Conservation (phyloP, 2,888 invertebrate genomes). For the Norana najaformis region DNA sequence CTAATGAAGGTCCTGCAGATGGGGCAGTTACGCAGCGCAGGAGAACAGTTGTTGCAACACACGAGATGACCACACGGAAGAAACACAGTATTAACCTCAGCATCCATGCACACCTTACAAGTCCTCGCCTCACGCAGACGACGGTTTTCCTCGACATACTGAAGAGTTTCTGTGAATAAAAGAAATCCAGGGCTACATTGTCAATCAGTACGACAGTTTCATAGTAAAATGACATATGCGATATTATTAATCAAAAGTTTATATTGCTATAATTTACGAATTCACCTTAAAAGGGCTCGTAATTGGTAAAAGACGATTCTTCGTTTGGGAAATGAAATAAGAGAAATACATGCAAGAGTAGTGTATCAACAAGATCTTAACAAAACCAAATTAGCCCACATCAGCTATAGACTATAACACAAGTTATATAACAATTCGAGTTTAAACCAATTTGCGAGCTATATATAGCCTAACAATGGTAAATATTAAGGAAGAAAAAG, state of each 20-base stretch:
- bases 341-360: no score
- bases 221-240: no score
- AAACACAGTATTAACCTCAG: slow-evolving; percentile 83
- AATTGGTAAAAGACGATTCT: not conserved
- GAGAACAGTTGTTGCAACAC: slow-evolving; percentile 86
- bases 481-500: no score
- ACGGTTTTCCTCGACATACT: slow-evolving; percentile 74
- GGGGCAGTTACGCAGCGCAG: slow-evolving; percentile 81
- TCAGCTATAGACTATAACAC: no score
- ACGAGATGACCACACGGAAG: slow-evolving; percentile 92
- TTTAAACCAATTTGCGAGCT: no score
- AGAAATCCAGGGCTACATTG: not conserved
- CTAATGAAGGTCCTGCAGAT: slow-evolving; percentile 79
- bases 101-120: slow-evolving; percentile 93
- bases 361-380: no score
- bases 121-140: slow-evolving; percentile 78
- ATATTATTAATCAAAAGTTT: not conserved
- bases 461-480: no score
- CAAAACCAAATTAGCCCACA: no score
- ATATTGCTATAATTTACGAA: no score
- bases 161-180: slow-evolving; percentile 15
- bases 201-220: no score
- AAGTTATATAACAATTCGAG: no score
- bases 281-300: not conserved
- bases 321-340: no score